Conservation (phyloP, 2,888 invertebrate genomes). For the Phyllotreta striolata region DNA sequence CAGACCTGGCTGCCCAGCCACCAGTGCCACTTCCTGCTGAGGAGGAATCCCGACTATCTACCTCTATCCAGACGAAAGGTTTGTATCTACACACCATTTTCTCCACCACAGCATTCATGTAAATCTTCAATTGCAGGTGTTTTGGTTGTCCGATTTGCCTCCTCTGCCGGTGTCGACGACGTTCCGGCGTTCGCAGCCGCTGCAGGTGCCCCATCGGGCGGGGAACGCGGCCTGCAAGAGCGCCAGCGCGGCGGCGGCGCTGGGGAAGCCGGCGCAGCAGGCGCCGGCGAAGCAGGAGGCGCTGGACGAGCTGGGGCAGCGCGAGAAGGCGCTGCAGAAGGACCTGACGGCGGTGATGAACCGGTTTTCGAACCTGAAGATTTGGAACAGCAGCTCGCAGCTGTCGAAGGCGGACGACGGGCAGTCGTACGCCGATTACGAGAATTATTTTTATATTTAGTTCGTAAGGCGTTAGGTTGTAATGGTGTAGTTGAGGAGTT, state of each 20-base stretch:
- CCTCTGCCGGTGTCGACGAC: slow-evolving; percentile 60
- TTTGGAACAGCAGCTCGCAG: slow-evolving; percentile 49
- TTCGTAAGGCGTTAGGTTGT: neutral
- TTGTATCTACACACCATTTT: slow-evolving; percentile 25
- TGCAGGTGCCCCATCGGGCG: slow-evolving; percentile 41
- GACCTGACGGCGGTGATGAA: slow-evolving; percentile 45
- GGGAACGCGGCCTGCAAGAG: slow-evolving; percentile 22
- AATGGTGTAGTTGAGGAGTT: slow-evolving; percentile 27
- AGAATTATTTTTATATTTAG: slow-evolving; percentile 73
- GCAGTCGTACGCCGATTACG: slow-evolving; percentile 68
- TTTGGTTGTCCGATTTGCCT: slow-evolving; percentile 66
- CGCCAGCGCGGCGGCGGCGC: slow-evolving; percentile 53
- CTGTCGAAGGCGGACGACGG: slow-evolving; percentile 49
- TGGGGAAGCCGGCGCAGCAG: slow-evolving; percentile 48
- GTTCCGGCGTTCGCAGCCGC: slow-evolving; percentile 50
- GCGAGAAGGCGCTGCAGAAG: slow-evolving; percentile 36
- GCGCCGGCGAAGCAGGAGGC: slow-evolving; percentile 42
- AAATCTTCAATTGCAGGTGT: slow-evolving; percentile 61
- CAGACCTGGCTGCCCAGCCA: slow-evolving; percentile 72
- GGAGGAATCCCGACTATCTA: slow-evolving; percentile 81
- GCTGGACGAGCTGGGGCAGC: slow-evolving; percentile 25
- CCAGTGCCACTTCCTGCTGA: slow-evolving; percentile 82
- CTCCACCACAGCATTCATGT: neutral
- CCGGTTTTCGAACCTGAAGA: slow-evolving; percentile 52
- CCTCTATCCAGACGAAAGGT: slow-evolving; percentile 66